Evolutionary conservation across 2,888 invertebrate genomes (phyloP).

Genomic region (Tiphia femorata): DNA sequence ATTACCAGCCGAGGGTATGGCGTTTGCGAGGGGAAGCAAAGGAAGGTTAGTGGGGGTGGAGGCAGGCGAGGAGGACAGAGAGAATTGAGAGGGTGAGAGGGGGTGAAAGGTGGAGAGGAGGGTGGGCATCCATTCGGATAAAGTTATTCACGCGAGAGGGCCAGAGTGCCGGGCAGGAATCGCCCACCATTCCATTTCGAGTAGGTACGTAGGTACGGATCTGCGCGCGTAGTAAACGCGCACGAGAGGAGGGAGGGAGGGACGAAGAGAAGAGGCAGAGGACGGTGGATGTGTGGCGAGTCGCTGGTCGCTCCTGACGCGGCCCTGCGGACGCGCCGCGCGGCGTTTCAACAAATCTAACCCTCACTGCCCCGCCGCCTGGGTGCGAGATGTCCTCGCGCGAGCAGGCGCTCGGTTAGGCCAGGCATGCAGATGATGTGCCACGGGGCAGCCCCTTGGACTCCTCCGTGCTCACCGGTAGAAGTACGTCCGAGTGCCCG

Average conservation of each 20-base stretch:
- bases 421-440: slow-evolving; percentile 53
- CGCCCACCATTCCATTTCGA: slow-evolving; percentile 20
- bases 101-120: slow-evolving; percentile 1
- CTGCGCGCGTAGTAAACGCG: slow-evolving; percentile 4
- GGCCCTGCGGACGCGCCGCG: too few species aligned
- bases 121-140: slow-evolving; percentile 6
- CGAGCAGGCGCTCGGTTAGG: slow-evolving; percentile 17
- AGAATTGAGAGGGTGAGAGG: neutral
- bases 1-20: slow-evolving; percentile 25
- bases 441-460: slow-evolving; percentile 13
- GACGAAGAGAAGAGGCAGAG: neutral
- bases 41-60: slow-evolving; percentile 5
- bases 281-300: too few species aligned
- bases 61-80: neutral
- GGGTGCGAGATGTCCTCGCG: slow-evolving; percentile 5
- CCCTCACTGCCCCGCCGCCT: too few species aligned
- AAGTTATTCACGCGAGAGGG: slow-evolving; percentile 32
- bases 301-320: too few species aligned
- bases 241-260: neutral
- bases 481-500: slow-evolving; percentile 41
- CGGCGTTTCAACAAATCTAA: too few species aligned
- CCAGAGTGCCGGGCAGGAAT: slow-evolving; percentile 22
- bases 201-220: neutral
- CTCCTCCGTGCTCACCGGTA: neutral
- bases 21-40: slow-evolving; percentile 1